A percentile compares a stretch with the other conserved stretches of the same genome.
Evolutionary conservation across 2,113 vertebrate species (phyloP).

Genomic region (Python bivittatus): DNA sequence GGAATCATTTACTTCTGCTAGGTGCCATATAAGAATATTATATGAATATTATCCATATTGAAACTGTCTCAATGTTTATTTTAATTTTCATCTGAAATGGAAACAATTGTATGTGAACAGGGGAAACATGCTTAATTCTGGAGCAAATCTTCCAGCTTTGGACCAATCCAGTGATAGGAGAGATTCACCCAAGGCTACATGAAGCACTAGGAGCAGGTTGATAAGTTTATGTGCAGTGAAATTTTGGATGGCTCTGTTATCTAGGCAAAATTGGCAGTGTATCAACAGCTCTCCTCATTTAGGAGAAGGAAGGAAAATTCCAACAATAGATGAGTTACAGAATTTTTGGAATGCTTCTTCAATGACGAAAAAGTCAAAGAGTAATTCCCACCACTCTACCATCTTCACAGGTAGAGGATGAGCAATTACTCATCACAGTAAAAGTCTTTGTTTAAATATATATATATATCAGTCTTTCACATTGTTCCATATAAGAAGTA

Average conservation of each 20-base stretch:
- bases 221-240: not conserved
- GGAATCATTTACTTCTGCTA: not conserved
- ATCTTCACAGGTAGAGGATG: not conserved
- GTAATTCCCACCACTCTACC: not conserved
- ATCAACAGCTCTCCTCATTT: not conserved
- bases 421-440: not conserved
- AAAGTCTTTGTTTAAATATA: not conserved
- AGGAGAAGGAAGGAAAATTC: not conserved
- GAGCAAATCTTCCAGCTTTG: not conserved
- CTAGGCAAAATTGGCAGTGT: not conserved
- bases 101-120: not conserved
- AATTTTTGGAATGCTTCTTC: not conserved
- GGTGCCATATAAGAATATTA: not conserved
- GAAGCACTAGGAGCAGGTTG: not conserved
- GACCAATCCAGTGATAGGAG: not conserved
- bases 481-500: not conserved
- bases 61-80: not conserved
- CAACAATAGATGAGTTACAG: not conserved
- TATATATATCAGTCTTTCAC: not conserved
- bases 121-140: not conserved
- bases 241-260: not conserved
- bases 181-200: not conserved
- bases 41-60: not conserved
- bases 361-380: not conserved
- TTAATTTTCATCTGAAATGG: not conserved